These are phyloP conservation scores for Glaucidium brasilianum DNA, from an alignment of 2,113 vertebrate species.

Conservation along the genomic window DNA sequence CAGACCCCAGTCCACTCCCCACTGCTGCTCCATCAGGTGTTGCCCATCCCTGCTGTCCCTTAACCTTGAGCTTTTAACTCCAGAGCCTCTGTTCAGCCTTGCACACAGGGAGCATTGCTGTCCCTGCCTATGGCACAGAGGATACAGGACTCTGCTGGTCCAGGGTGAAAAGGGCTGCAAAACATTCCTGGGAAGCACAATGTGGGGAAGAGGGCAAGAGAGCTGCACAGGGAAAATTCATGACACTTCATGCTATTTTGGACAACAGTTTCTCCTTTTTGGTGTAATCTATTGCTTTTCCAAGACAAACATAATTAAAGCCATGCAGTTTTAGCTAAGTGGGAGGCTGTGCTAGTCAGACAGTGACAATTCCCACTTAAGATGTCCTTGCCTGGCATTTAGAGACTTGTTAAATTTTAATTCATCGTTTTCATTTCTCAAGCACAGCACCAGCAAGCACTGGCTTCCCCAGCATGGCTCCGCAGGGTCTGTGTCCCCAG, in stretches of 20 bases:
- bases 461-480: accelerated
- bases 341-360: background rate
- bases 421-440: background rate
- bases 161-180: background rate
- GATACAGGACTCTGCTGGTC: background rate
- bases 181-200: background rate
- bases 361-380: background rate
- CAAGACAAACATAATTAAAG: background rate
- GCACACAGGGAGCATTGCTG: background rate
- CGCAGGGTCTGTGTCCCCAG: accelerated
- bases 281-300: background rate
- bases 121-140: background rate
- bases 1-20: background rate
- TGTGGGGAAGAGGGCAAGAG: background rate
- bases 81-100: accelerated
- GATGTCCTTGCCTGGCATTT: background rate
- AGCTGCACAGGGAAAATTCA: background rate
- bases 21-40: background rate
- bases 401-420: constrained; percentile 41
- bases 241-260: background rate
- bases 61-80: background rate
- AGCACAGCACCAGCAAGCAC: background rate
- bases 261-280: background rate
- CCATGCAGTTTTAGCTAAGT: background rate
- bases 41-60: accelerated